Conservation (phyloP, 2,113 vertebrate species). For the Phoenicopterus ruber region DNA sequence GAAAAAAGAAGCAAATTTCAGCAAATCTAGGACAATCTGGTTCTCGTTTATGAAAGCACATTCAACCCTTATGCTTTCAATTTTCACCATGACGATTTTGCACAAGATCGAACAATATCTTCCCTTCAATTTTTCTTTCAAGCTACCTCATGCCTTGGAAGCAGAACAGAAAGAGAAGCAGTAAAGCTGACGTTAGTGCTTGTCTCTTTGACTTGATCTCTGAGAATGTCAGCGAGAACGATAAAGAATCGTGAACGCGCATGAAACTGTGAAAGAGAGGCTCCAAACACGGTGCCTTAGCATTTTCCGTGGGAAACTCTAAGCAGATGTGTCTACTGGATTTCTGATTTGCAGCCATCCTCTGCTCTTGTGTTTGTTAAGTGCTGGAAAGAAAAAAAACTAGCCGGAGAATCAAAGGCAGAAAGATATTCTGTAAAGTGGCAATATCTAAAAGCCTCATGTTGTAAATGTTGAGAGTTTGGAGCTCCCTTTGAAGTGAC, state of each 20-base stretch:
- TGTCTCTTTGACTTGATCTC: background rate
- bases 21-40: background rate
- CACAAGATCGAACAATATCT: background rate
- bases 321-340: background rate
- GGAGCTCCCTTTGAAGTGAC: constrained; percentile 37
- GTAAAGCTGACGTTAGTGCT: background rate
- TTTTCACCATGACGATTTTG: background rate
- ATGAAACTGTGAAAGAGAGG: background rate
- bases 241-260: background rate
- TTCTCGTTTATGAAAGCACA: background rate
- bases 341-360: background rate
- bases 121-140: background rate
- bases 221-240: background rate
- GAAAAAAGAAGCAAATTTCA: background rate
- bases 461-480: constrained; percentile 24
- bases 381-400: background rate
- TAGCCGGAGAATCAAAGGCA: constrained; percentile 32
- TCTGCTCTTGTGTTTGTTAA: background rate
- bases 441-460: constrained; percentile 4
- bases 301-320: background rate
- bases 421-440: constrained; percentile 35
- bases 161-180: background rate
- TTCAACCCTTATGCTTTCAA: background rate
- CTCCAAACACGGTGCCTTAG: background rate
- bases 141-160: background rate